These are phyloP conservation scores for Solenopsis invicta DNA, from an alignment of 1,140 invertebrate species.

Conservation along the genomic window DNA sequence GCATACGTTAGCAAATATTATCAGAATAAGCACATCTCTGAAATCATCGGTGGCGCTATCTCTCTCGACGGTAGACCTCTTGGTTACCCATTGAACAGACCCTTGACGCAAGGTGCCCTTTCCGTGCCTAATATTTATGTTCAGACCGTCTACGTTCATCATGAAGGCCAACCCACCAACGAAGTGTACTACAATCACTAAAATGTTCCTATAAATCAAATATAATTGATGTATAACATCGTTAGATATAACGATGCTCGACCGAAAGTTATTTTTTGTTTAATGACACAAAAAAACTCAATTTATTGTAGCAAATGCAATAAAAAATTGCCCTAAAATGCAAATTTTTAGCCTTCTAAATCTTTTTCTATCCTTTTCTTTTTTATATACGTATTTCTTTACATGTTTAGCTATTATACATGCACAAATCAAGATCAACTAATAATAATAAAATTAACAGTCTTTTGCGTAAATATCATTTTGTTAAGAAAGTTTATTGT, in stretches of 20 bases:
- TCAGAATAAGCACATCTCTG: constrained; percentile 76
- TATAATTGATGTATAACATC: not conserved
- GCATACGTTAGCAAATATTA: constrained; percentile 76
- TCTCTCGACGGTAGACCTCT: constrained; percentile 85
- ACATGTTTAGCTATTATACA: not conserved
- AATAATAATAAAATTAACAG: not conserved
- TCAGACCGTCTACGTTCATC: constrained; percentile 84
- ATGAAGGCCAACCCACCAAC: constrained; percentile 79
- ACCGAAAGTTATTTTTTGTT: constrained; percentile 40
- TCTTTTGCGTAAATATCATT: constrained; percentile 29
- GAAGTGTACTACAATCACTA: constrained; percentile 52
- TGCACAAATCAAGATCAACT: not conserved
- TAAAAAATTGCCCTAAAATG: constrained; percentile 74
- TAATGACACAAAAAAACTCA: constrained; percentile 52
- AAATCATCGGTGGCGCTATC: constrained; percentile 82
- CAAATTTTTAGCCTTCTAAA: constrained; percentile 28
- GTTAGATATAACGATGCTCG: not conserved
- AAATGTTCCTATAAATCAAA: constrained; percentile 54
- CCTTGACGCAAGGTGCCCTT: constrained; percentile 81
- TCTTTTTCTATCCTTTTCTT: not conserved
- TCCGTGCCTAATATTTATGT: constrained; percentile 85
- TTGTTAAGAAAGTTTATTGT: constrained; percentile 67
- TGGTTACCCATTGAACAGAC: constrained; percentile 87
- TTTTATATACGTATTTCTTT: not conserved
- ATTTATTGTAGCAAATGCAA: constrained; percentile 64